A percentile compares a stretch with the other conserved stretches of the same genome.
phyloP scores from a whole-genome alignment of 1,140 invertebrate genomes.

The Aphidius gifuensis region DNA sequence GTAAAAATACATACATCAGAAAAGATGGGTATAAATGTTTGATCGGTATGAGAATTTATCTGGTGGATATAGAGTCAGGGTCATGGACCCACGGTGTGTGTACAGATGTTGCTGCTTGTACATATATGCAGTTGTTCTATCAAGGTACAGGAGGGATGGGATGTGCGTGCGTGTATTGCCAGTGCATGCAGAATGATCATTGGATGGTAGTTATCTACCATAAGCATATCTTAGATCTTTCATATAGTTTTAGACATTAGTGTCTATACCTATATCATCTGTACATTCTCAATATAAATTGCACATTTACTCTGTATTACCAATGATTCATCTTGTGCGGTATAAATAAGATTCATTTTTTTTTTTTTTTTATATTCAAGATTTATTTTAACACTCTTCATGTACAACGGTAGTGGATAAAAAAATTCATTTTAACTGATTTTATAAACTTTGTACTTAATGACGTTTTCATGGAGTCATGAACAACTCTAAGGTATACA shows the following conservation, averaged over 20 bases:
- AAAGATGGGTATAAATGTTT: slow-evolving; percentile 3
- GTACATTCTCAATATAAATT: slow-evolving; percentile 21
- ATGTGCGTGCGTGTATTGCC: slow-evolving; percentile 7
- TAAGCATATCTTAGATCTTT: slow-evolving; percentile 24
- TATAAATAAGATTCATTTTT: slow-evolving; percentile 6
- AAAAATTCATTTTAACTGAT: no score
- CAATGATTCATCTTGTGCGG: slow-evolving; percentile 43
- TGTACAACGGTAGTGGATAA: no score
- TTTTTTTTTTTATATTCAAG: no score
- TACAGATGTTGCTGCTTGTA: neutral
- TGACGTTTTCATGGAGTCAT: no score
- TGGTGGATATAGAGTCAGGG: neutral
- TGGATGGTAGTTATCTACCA: slow-evolving; percentile 33
- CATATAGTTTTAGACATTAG: neutral
- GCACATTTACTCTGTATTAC: slow-evolving; percentile 30
- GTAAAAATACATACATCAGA: no score
- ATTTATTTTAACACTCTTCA: no score
- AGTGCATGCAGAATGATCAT: slow-evolving; percentile 10
- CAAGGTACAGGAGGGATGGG: neutral
- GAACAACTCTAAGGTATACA: no score
- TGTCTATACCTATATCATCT: neutral
- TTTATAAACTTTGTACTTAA: no score
- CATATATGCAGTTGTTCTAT: neutral
- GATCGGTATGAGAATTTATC: neutral
- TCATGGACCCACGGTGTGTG: slow-evolving; percentile 4